Evolutionary conservation across 2,888 invertebrate genomes (phyloP), one percentile per base, ranked within the genome.

Genomic region (Drosophila formosana): DNA sequence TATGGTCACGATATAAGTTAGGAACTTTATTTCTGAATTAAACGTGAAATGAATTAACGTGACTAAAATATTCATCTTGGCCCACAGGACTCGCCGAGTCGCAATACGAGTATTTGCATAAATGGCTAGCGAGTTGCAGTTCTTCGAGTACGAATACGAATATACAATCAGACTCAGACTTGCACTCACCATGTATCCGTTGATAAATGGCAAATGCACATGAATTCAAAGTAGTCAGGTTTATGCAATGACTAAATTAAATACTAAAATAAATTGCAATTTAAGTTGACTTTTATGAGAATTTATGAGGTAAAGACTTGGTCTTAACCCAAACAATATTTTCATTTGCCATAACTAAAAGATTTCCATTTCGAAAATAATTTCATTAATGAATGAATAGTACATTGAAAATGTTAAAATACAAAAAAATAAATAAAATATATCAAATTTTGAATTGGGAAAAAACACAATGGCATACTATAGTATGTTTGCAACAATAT

Each of bases 1-100:
- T 89, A 81, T 80, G 78, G 78, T 78, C 82, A 78, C 76, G 75
- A 89, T 82, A 87, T 90, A 90, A 89, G 77, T 85, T 83, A 83
- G 75, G 84, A 79, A 90, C 75, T 90, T 91, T 91, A 90, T 89
- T 82, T 77, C 69, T 78, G 72, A 84, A 88, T 81, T 83, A 82
- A 90, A 80, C 80, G 80, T 69, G 57, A 80, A 84, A 85, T 87
- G 82, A 83, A 89, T 85, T 91, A 82, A 89, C 89, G 84, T 88
- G 86, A 88, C 89, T 89, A 66, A 88, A 87, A 86, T 82, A 87
- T 86, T 87, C 70, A 88, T 80, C 72, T 88, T 83, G 71, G 64
- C 50, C 51, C 18, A 52, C 43, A 75, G 62, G 66, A 69, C 60
- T 52, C 63, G 39, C 51, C 11, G 34, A 51, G 45, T 56, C 50